A percentile compares a stretch with the other conserved stretches of the same genome.
phyloP scores from a whole-genome alignment of 1,140 invertebrate species.

The Latrodectus geometricus region DNA sequence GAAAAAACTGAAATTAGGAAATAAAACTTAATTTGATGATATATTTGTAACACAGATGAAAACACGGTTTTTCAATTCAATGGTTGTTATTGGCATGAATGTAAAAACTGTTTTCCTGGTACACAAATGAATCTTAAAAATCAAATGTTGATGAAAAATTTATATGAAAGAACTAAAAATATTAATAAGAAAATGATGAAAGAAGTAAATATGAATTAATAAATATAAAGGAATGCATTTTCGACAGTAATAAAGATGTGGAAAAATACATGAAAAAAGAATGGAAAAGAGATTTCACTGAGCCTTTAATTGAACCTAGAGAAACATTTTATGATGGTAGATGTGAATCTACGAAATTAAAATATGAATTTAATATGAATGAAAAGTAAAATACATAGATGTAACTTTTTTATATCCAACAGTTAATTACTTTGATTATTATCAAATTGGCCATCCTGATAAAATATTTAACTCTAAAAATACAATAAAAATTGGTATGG shows the following conservation, averaged over 20 bases:
- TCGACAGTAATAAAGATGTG: constrained; percentile 5
- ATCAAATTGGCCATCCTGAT: too few species aligned
- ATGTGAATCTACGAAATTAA: constrained; percentile 23
- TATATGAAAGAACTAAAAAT: too few species aligned
- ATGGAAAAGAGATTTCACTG: constrained; percentile 17
- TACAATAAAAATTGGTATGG: not conserved
- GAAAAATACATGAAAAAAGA: constrained; percentile 19
- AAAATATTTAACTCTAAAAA: not conserved
- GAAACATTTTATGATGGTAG: constrained; percentile 2
- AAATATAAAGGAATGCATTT: constrained; percentile 19
- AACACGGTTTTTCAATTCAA: constrained; percentile 7
- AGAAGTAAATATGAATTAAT: not conserved
- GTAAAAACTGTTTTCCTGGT: too few species aligned
- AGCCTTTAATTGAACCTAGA: constrained; percentile 10
- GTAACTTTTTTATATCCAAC: too few species aligned
- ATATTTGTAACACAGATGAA: not conserved
- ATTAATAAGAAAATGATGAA: constrained; percentile 6
- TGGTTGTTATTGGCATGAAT: too few species aligned
- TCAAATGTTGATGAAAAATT: too few species aligned
- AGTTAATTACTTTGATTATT: too few species aligned
- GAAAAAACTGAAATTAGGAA: too few species aligned
- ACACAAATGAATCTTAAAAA: too few species aligned
- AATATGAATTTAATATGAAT: constrained; percentile 19
- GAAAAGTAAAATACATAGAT: too few species aligned
- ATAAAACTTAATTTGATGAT: constrained; percentile 3